Percentiles rank a stretch among this genome's conserved stretches.
phyloP scores from a whole-genome alignment of 1,140 invertebrate genomes.

The Papilio aristodemus region DNA sequence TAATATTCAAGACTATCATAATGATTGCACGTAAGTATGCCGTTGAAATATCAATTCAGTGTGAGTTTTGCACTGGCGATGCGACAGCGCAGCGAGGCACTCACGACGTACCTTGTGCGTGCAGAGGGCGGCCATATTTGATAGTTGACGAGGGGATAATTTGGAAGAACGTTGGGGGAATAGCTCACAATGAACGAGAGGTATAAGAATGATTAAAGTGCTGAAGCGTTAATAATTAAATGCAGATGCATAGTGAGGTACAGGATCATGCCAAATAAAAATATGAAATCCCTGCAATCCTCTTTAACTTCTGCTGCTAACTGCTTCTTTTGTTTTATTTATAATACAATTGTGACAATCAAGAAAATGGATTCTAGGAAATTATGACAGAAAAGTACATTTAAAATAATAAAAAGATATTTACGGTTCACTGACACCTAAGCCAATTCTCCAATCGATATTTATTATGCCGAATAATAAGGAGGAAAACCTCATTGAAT shows the following conservation, averaged over 20 bases:
- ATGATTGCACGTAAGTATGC: slow-evolving; percentile 33
- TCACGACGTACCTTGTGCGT: background rate
- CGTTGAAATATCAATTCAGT: slow-evolving; percentile 29
- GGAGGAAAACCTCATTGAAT: background rate
- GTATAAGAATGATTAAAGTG: background rate
- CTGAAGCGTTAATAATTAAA: background rate
- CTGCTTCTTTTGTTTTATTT: no score
- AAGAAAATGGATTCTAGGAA: no score
- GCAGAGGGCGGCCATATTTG: slow-evolving; percentile 29
- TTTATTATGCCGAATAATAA: background rate
- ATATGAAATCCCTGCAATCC: no score
- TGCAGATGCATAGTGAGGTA: no score
- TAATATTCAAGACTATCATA: slow-evolving; percentile 33
- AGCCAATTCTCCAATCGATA: background rate
- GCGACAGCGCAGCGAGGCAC: slow-evolving; percentile 21
- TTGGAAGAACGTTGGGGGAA: background rate
- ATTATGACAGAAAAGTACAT: no score
- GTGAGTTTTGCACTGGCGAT: slow-evolving; percentile 29
- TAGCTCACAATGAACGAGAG: background rate
- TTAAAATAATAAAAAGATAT: no score
- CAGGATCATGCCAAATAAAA: no score
- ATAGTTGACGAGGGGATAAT: slow-evolving; percentile 27
- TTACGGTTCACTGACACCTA: background rate
- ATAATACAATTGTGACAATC: no score
- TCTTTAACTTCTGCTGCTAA: no score